Evolutionary conservation across 2,113 vertebrate genomes (phyloP), one percentile per base, ranked within the genome.

Genomic region (Planiliza haematocheilus): DNA sequence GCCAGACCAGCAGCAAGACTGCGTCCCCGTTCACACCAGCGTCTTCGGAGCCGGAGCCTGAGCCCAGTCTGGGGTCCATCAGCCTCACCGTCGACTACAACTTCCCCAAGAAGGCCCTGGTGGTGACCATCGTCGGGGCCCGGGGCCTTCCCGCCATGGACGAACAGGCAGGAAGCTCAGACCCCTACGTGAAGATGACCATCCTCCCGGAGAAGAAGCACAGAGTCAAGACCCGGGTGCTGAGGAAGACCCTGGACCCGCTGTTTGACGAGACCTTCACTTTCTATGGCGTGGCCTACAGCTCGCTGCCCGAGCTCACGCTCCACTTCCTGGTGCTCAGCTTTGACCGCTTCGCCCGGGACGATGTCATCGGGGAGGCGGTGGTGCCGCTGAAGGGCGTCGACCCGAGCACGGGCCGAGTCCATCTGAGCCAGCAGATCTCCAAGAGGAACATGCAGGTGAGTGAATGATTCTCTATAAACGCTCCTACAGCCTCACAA

Each of bases 111-210:
- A 99, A 99, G 80, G 97, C 97, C 0, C 91, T 99, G 91, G 97
- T 99, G 52, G 97, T 99, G 9, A 99, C 96, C 46, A 95, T 99
- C 12, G 95, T 96, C n/a, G 96, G 97, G 52, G 97, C 97, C 0
- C 95, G 93, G 0, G 96, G 96, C 13, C 95, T 98, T 53, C 96
- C 96, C 0, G 95, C 96, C 38, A 95, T 98, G 92, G 97, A 97
- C 13, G 95, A 96, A 77, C 95, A 97, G 70, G 94, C 93, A 0
- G 95, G 94, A 64, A 97, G 94, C 71, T 96, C 97, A 0, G 97
- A 99, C 91, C 97, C 97, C 0, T 98, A 99, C 58, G 95, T 99
- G 83, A 99, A 99, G 94, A 98, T 99, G 97, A 99, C 97, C 24
- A 96, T 99, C 34, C 94, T 99, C 20, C 97, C 97, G 0, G 97